Evolutionary conservation across 2,888 invertebrate species (phyloP), one percentile per base, ranked within the genome.

Genomic region (Stegophylla sp.): DNA sequence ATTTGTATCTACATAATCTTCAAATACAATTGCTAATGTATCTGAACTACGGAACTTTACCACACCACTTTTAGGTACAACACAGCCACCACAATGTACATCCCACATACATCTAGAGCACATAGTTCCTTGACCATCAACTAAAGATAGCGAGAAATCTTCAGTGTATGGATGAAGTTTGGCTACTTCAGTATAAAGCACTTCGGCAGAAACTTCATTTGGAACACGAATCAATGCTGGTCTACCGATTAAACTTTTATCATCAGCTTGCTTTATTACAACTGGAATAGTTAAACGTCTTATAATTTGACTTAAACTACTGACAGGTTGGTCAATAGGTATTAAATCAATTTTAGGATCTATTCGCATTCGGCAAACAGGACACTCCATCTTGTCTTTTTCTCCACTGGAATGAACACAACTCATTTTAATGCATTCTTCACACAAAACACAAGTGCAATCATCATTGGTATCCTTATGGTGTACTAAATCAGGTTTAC

Each of bases 31-130:
- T 43, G 89, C 89, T 74, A 91, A 85, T 34, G 89, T 89, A 84
- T 90, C 90, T 9, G 88, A 88, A 20, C 88, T 88, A 83, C 87
- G 88, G n/a, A 91, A 86, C 71, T 85, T 86, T 5, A 90, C 86
- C 84, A 88, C 85, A 2, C 87, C 88, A n/a, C 86, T 86, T 51
- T 86, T 85, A 1, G 87, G 85, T 26, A 91, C 86, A 67, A 87
- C 86, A 85, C 91, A 91, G 17, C 91, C 91, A 10, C 87, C 86
- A 84, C 91, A 91, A 84, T 89, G 89, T 9, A 86, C 86, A 12
- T 87, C 87, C 84, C 88, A 90, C 83, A 89, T 86, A 84, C 91
- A 91, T 2, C 90, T 87, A 15, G 90, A 90, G 84, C 91, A 91
- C 82, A 86, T 88, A 83, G 88, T 87, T 76, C 90, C 90, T 90